Conservation (phyloP, 2,797 vertebrate species). For the Brotula barbata region DNA sequence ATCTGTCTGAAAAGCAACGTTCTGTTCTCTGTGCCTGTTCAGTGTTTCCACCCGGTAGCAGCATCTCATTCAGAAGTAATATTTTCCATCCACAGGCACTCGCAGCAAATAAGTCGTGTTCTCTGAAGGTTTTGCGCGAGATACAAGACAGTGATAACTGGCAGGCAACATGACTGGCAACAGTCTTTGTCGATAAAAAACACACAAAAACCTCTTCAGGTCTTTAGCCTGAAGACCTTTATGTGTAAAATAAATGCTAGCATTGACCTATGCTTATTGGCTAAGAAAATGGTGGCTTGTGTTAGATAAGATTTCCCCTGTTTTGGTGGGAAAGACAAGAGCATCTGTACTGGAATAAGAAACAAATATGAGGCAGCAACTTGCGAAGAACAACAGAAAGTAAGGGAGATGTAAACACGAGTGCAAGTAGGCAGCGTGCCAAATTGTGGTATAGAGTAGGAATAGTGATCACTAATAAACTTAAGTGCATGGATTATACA, state of each 20-base stretch:
- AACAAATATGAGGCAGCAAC: background rate
- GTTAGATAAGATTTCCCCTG: background rate
- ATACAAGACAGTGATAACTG: no score
- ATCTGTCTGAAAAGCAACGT: slow-evolving; percentile 1
- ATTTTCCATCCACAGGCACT: background rate
- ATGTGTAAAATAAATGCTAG: slow-evolving; percentile 4
- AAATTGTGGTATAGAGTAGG: background rate
- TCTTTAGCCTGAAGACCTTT: slow-evolving; percentile 4
- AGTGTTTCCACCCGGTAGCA: slow-evolving; percentile 7
- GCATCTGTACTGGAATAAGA: slow-evolving; percentile 6
- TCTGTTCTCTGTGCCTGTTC: background rate
- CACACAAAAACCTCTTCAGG: slow-evolving; percentile 16
- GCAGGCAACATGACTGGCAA: no score
- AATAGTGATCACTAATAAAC: slow-evolving; percentile 27
- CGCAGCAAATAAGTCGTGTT: background rate
- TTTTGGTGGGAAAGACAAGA: background rate
- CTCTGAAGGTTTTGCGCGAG: background rate
- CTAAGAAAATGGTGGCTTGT: background rate
- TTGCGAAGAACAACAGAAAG: background rate
- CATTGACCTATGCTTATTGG: background rate
- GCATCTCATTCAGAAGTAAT: slow-evolving; percentile 2
- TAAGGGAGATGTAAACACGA: slow-evolving; percentile 10
- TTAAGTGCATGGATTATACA: slow-evolving; percentile 21
- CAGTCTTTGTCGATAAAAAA: no score
- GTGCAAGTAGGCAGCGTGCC: background rate